Conservation (phyloP, 2,113 vertebrate species). For the Balaenoptera acutorostrata region DNA sequence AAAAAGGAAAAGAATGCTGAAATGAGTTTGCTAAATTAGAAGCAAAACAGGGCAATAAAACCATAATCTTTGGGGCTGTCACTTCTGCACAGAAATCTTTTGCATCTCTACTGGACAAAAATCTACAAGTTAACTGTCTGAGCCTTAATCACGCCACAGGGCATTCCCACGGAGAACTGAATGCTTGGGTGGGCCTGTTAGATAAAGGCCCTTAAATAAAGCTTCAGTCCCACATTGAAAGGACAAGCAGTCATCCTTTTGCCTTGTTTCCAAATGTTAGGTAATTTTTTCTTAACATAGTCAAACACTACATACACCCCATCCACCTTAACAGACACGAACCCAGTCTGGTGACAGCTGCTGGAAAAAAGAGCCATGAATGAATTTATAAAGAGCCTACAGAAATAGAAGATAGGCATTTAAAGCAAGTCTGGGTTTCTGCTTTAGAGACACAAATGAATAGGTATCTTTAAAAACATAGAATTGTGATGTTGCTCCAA, state of each 20-base stretch:
- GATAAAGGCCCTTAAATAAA: constrained; percentile 28
- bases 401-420: not conserved
- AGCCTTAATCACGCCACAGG: constrained; percentile 14
- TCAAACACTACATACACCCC: not conserved
- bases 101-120: not conserved
- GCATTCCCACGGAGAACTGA: not conserved
- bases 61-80: not conserved
- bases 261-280: constrained; percentile 20
- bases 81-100: constrained; percentile 25
- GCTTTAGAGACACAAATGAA: not conserved
- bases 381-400: not conserved
- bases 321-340: not conserved
- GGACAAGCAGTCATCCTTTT: not conserved
- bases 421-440: constrained; percentile 8
- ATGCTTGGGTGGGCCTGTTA: not conserved
- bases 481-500: not conserved
- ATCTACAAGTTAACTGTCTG: not conserved
- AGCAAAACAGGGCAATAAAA: not conserved
- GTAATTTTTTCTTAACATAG: constrained; percentile 19
- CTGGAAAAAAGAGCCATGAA: not conserved
- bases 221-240: not conserved
- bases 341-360: not conserved
- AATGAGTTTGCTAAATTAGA: constrained; percentile 33
- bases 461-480: not conserved
- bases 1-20: not conserved